phyloP scores from a whole-genome alignment of 2,113 vertebrate genomes.

The Setophaga coronata region DNA sequence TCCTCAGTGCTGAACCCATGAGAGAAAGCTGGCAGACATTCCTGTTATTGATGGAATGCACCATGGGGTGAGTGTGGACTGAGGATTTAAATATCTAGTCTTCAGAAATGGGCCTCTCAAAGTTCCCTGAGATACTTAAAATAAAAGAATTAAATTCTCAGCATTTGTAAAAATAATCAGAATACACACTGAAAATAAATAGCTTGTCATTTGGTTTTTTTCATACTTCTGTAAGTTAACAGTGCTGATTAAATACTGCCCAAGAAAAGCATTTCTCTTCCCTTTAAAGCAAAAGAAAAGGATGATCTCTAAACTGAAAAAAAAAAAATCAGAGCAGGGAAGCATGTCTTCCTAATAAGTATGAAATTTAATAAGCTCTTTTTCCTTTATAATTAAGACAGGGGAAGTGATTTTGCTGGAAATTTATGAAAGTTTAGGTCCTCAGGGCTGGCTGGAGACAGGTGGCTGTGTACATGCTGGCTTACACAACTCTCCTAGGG shows the following conservation, averaged over 20 bases:
- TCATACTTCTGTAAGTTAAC: not conserved
- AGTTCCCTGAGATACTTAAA: constrained; percentile 5
- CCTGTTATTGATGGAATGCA: not conserved
- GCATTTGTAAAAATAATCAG: constrained; percentile 21
- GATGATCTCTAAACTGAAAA: not conserved
- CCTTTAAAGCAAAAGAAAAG: not conserved
- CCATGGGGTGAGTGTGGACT: not conserved
- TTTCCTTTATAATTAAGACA: not conserved
- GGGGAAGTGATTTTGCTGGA: not conserved
- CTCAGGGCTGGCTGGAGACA: not conserved
- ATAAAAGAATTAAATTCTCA: not conserved
- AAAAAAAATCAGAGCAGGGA: not conserved
- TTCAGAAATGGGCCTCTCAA: not conserved
- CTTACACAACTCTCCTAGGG: not conserved
- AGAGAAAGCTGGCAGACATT: not conserved
- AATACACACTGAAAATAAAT: constrained; percentile 26
- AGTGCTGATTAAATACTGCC: not conserved
- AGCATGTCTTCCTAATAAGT: not conserved
- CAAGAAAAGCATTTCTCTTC: not conserved
- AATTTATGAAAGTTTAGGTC: not conserved
- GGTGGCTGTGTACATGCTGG: not conserved
- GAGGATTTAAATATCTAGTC: not conserved
- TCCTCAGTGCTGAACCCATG: not conserved
- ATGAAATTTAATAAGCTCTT: not conserved
- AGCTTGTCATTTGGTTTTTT: not conserved